phyloP scores from a whole-genome alignment of 2,113 vertebrate species.

The Corvus moneduloides region DNA sequence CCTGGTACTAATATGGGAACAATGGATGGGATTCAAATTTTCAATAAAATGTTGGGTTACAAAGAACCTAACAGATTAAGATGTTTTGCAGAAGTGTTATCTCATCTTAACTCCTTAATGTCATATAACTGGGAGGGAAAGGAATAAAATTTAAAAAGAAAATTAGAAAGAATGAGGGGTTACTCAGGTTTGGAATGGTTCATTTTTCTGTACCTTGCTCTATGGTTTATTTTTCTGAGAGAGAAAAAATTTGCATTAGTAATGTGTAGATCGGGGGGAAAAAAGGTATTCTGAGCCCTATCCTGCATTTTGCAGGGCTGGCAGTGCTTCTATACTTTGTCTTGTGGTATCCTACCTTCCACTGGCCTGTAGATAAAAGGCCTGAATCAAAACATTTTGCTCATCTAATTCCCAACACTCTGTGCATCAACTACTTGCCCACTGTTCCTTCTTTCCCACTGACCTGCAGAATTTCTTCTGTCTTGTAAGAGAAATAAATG shows the following conservation, averaged over 20 bases:
- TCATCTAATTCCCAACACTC: not conserved
- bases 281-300: not conserved
- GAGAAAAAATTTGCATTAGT: not conserved
- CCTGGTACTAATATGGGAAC: not conserved
- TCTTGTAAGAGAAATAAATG: not conserved
- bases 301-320: not conserved
- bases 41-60: not conserved
- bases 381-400: not conserved
- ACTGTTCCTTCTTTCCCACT: not conserved
- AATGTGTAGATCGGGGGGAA: rapidly evolving
- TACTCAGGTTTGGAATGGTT: not conserved
- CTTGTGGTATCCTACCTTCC: not conserved
- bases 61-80: not conserved
- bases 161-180: not conserved
- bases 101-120: not conserved
- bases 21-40: not conserved
- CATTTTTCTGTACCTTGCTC: not conserved
- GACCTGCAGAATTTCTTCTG: not conserved
- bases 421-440: not conserved
- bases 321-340: not conserved
- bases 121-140: not conserved
- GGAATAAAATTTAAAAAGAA: not conserved
- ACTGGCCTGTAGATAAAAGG: not conserved
- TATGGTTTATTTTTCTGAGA: not conserved
- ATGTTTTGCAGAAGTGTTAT: not conserved